Conservation (phyloP, 2,888 invertebrate genomes). For the Ferrisia virgata region DNA sequence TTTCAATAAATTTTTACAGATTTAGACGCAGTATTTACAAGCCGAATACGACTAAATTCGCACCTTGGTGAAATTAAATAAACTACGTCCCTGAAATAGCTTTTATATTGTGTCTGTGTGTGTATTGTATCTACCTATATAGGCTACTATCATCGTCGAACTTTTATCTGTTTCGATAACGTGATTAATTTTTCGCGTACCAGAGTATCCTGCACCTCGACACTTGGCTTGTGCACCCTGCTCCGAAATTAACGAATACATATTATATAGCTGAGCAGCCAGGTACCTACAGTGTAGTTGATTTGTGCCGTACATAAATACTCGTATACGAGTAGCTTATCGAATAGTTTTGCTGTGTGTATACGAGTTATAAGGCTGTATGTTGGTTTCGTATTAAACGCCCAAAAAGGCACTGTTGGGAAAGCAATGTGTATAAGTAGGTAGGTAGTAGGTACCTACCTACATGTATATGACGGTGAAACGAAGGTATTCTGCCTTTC, state of each 20-base stretch:
- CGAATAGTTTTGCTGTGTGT: neutral
- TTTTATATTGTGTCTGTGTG: too few relatives aligned
- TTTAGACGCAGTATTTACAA: neutral
- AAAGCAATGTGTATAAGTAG: too few relatives aligned
- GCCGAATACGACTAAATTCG: neutral
- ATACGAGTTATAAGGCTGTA: neutral
- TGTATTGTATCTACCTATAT: too few relatives aligned
- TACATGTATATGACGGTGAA: too few relatives aligned
- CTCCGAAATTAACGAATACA: neutral
- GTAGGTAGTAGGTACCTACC: too few relatives aligned
- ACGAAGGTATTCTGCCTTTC: neutral
- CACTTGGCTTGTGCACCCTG: too few relatives aligned
- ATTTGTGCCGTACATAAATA: neutral
- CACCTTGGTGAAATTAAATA: neutral
- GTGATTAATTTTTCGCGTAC: neutral
- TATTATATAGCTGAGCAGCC: too few relatives aligned
- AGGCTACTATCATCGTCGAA: neutral
- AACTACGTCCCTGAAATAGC: neutral
- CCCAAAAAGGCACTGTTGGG: neutral
- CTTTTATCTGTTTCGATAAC: neutral
- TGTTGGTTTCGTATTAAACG: neutral
- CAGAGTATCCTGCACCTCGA: too few relatives aligned
- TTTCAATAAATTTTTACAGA: conserved; percentile 18
- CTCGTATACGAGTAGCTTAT: neutral
- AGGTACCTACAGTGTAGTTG: neutral